These are phyloP conservation scores for Nettapus auritus DNA, from an alignment of 2,113 vertebrate species.

Conservation along the genomic window DNA sequence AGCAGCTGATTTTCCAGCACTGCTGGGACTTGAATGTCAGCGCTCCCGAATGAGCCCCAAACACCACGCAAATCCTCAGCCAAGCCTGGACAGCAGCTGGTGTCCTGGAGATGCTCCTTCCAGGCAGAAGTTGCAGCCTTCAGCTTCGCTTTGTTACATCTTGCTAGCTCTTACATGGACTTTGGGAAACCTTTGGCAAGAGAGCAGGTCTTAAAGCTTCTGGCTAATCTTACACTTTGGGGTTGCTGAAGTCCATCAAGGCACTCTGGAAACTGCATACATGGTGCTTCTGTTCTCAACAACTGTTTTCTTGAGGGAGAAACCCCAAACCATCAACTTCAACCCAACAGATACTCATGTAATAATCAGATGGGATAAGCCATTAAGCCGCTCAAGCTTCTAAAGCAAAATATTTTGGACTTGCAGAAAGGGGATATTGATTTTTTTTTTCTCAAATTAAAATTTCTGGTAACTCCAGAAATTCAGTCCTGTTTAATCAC, in stretches of 20 bases:
- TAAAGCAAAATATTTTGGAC: background rate
- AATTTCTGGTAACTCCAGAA: background rate
- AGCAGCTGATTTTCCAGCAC: background rate
- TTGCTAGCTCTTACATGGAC: background rate
- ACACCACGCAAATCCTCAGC: fast-evolving
- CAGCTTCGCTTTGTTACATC: background rate
- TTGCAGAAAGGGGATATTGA: background rate
- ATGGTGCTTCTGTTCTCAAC: background rate
- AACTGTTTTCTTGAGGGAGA: background rate
- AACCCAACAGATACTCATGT: background rate
- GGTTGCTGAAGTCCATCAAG: background rate
- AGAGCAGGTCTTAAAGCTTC: background rate
- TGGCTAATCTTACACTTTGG: background rate
- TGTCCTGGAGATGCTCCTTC: background rate
- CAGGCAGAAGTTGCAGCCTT: background rate
- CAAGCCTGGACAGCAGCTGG: background rate
- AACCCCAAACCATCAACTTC: background rate
- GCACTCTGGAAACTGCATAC: background rate
- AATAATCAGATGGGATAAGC: background rate
- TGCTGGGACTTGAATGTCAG: background rate
- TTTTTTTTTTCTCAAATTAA: fast-evolving
- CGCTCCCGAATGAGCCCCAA: fast-evolving
- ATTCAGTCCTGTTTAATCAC: background rate
- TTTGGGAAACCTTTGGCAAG: background rate
- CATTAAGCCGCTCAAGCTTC: background rate